Evolutionary conservation across 2,113 vertebrate genomes (phyloP).

Genomic region (Agapornis roseicollis): DNA sequence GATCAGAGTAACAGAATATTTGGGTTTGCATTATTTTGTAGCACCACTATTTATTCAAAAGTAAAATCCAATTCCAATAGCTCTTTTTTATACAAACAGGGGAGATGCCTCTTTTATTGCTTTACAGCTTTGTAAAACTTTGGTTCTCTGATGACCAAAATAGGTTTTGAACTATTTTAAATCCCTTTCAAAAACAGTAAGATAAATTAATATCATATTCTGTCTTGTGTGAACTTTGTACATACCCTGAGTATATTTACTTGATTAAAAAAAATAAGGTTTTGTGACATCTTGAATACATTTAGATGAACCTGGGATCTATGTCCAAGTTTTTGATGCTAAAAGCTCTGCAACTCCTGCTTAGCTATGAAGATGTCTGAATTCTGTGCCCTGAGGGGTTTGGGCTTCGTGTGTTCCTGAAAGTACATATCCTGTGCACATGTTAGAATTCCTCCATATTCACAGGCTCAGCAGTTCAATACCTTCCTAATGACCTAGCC

Average conservation of each 20-base stretch:
- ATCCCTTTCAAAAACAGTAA: neutral
- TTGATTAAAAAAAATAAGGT: neutral
- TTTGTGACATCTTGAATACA: neutral
- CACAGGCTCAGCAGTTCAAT: neutral
- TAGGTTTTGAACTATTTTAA: neutral
- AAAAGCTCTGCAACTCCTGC: neutral
- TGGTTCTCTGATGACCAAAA: neutral
- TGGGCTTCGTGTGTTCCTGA: neutral
- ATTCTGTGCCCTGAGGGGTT: neutral
- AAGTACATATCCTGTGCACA: neutral
- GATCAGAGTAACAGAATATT: neutral
- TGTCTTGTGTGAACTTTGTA: neutral
- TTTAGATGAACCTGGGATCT: neutral
- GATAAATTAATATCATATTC: neutral
- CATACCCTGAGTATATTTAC: neutral
- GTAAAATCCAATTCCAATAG: neutral
- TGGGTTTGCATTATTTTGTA: neutral
- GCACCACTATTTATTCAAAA: neutral
- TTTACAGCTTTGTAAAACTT: neutral
- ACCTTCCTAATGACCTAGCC: neutral
- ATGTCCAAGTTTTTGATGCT: neutral
- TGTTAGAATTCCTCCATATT: neutral
- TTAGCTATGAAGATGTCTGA: neutral
- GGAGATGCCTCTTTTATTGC: neutral
- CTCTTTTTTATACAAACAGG: neutral